Evolutionary conservation across 2,113 vertebrate species (phyloP).

Genomic region (Mungos mungo): DNA sequence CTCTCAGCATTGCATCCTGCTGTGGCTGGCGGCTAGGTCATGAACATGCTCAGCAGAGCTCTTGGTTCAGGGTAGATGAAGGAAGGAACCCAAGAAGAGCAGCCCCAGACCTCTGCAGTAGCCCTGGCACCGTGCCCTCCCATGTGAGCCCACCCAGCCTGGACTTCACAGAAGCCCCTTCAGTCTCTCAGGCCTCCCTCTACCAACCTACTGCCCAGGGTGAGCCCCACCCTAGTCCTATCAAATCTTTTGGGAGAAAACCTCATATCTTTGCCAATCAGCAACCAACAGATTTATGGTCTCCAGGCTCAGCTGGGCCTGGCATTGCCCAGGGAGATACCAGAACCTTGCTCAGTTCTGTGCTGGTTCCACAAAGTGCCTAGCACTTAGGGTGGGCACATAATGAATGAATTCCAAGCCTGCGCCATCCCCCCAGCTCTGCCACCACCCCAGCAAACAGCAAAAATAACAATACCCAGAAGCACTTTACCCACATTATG

Average conservation of each 20-base stretch:
- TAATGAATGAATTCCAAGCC: background rate
- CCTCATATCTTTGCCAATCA: background rate
- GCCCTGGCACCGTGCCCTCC: background rate
- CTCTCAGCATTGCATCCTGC: slow-evolving; percentile 21
- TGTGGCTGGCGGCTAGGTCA: background rate
- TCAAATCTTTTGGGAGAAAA: fast-evolving
- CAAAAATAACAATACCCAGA: background rate
- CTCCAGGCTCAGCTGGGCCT: background rate
- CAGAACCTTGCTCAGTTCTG: background rate
- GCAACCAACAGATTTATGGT: background rate
- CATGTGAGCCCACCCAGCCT: background rate
- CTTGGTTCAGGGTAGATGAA: fast-evolving
- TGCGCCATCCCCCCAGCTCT: background rate
- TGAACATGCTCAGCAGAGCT: background rate
- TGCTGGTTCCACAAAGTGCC: background rate
- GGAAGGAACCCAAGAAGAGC: background rate
- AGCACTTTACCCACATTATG: background rate
- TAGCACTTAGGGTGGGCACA: background rate
- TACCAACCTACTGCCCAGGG: background rate
- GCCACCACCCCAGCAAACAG: background rate
- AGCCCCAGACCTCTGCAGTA: background rate
- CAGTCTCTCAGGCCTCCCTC: background rate
- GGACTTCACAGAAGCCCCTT: background rate
- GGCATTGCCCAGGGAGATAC: background rate
- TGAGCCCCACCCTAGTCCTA: background rate